A percentile compares a stretch with the other conserved stretches of the same genome.
Conservation (phyloP, 2,113 vertebrate genomes). For the Anthoscopus minutus region DNA sequence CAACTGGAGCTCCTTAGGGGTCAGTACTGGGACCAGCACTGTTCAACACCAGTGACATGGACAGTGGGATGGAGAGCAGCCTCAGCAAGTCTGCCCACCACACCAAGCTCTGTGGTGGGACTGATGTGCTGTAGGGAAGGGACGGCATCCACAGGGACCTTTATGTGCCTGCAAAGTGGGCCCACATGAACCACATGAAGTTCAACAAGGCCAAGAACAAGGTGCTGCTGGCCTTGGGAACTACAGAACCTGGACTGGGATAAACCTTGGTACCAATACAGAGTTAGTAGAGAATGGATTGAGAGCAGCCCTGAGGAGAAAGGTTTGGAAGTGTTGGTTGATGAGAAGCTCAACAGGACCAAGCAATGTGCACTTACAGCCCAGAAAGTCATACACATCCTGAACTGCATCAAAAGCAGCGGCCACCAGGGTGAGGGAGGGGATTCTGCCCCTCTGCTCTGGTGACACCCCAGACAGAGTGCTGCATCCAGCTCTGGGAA, state of each 20-base stretch:
- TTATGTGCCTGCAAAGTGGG: not conserved
- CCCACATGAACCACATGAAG: rapidly evolving
- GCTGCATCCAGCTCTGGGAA: not conserved
- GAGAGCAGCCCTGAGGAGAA: not conserved
- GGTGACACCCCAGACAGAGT: not conserved
- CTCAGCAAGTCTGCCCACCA: not conserved
- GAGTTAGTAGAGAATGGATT: not conserved
- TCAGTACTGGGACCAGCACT: not conserved
- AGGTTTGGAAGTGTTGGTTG: not conserved
- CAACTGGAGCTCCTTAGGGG: not conserved
- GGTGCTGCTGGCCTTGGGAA: too few relatives aligned
- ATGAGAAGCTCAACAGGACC: not conserved
- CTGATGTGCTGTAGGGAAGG: not conserved
- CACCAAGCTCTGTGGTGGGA: not conserved
- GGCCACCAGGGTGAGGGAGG: rapidly evolving
- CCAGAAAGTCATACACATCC: not conserved
- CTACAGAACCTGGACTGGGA: not conserved
- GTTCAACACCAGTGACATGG: not conserved
- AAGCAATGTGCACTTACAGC: not conserved
- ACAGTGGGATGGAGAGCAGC: not conserved
- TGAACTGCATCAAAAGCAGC: not conserved
- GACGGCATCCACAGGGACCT: not conserved
- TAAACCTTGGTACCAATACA: not conserved
- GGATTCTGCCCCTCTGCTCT: not conserved
- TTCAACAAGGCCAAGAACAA: not conserved